Evolutionary conservation across 2,797 vertebrate species (phyloP), one percentile per base, ranked within the genome.

Genomic region (Bovichtus diacanthus): DNA sequence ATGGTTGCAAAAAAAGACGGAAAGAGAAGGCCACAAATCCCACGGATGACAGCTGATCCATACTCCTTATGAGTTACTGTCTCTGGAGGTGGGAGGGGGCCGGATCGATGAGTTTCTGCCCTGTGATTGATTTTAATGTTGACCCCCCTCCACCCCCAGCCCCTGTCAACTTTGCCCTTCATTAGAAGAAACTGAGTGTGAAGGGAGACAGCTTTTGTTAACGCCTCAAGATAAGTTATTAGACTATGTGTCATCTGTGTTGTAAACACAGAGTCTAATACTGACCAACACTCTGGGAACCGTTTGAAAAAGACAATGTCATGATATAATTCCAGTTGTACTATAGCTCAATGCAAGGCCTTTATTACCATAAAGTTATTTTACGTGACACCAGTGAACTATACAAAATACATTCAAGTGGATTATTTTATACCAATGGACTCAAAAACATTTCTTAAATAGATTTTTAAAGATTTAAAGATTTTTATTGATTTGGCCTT

Each of bases 91-190:
- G 62, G 69, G 71, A 65, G 50, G 47, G 44, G 23, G 39, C 19
- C 2, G 0, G 27, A 88, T 91, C 68, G 68, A 91, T 88, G 68
- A 11, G 51, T 70, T 78, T 74, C 76, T 76, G 72, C 53, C 80
- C 66, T 31, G 58, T 51, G 76, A 89, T 86, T 74, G 76, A 82
- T 89, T 87, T 81, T 63, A 76, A 76, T 76, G 72, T 61, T 85
- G 83, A 87, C 84, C 79, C 56, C 9, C 34, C 27, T 46, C 43
- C 15, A n/a, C 19, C 15, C 16, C 23, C n/a, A n/a, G n/a, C 39
- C 15, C 39, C 31, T 64, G 64, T 88, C 87, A 87, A 80, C 84
- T 79, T 84, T 85, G 87, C 78, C 85, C 88, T 90, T 90, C 81
- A 70, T 34, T 10, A 13, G 54, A 82, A 61, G 47, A 78, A 83